Base-by-base conservation (phyloP, 1,140 invertebrate species). In the Trachymyrmex cornetzi region DNA sequence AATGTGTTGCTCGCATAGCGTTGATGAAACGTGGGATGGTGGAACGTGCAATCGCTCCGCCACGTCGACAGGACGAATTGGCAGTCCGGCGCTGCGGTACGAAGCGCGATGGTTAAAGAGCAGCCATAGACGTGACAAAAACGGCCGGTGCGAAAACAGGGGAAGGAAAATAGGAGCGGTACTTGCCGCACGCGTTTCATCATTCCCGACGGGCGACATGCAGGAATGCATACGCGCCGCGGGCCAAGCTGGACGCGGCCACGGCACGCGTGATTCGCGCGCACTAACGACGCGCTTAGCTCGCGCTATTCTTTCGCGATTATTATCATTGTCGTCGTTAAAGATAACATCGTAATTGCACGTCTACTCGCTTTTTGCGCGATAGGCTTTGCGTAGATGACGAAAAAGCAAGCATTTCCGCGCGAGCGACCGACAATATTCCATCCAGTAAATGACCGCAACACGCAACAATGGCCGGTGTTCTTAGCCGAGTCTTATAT, bases 361-460 rank as follows among this genome's bases (percentile, higher is more conserved):
- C 48, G 11, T 67, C 55, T 38, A 38, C 19, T 63, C 57, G 38
- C 71, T 30, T 64, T 55, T 50, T 44, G 71, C 71, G 24, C 24
- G 16, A 22, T 24, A 24, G n/a, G 30, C 55, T 38, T 24, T 34
- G 30, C 72, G 55, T 57, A 34, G 55, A 19, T 9, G 34, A 24
- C 7, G 19, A 14, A 50, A 67, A 48, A 75, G 80, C 57, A 82
- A 86, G 87, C 24, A 34, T 22, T 69, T 88, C 69, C 71, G 77
- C 66, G 84, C 85, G 19, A 77, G 71, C 88, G 85, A 55, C 38
- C 66, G 80, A 71, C 87, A 87, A 91, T 91, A 91, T 91, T 91
- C 91, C 63, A 67, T 91, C 91, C 59, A 67, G 30, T 86, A 63
- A 85, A 80, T 88, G 79, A 80, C 77, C 77, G 77, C 74, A 67